Evolutionary conservation across 2,888 invertebrate genomes (phyloP), one percentile per base, ranked within the genome.

Genomic region (Eupithecia centaureata): DNA sequence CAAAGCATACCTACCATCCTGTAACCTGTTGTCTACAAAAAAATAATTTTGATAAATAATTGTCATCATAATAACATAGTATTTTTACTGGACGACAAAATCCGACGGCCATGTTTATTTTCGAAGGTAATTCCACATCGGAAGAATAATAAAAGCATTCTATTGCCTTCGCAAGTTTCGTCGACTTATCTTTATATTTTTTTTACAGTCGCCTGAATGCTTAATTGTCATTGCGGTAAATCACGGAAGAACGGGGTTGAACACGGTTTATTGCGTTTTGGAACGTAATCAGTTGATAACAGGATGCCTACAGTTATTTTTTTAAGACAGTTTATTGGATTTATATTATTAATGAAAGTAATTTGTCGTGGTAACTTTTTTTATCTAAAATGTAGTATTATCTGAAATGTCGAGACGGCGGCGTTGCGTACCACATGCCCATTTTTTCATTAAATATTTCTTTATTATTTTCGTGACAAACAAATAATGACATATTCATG

Each of bases 221-320:
- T 66, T 77, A 68, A 64, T 70, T 76, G 76, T 77, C 72, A 81
- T 78, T 74, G 78, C 75, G 52, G 47, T 63, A 69, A 60, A 75
- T 38, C 81, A 81, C 79, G 81, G 60, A 71, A 77, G 61, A 63
- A 63, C 70, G 67, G 54, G 61, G 66, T 66, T 68, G 54, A 71
- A 74, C 71, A 74, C 73, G 67, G 59, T 69, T 75, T 70, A 52
- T 51, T 51, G 47, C 60, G 22, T 51, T 28, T 18, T 28, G 57
- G 18, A 5, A 22, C 35, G 32, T 28, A 54, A 52, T 38, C 35
- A 5, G 5, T 42, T 22, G 28, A 62, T 51, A 62, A 32, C 10
- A 56, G 30, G 30, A 56, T 54, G 28, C 28, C 27, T n/a, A 27
- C n/a, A n/a, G 15, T 56, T 18, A 56, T 18, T 56, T 28, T 52